phyloP scores from a whole-genome alignment of 2,113 vertebrate genomes.

The Pleuronectes platessa region DNA sequence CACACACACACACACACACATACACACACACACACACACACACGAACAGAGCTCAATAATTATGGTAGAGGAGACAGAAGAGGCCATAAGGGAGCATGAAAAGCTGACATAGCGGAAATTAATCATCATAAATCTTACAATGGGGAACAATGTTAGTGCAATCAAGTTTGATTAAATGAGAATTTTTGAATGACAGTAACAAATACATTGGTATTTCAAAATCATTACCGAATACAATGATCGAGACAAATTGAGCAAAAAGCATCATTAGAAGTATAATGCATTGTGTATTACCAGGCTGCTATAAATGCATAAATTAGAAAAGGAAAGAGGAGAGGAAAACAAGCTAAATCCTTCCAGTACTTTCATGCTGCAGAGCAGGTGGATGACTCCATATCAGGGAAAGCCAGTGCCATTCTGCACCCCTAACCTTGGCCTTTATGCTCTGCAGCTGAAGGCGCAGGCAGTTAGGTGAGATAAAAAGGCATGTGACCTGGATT shows the following conservation, averaged over 20 bases:
- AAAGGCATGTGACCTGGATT: constrained; percentile 15
- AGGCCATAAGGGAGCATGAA: neutral
- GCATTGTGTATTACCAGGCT: neutral
- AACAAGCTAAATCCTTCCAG: neutral
- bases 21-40: neutral
- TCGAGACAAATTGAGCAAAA: constrained; percentile 32
- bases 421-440: constrained; percentile 28
- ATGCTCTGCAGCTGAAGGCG: constrained; percentile 23
- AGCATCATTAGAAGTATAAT: constrained; percentile 11
- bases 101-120: constrained; percentile 30
- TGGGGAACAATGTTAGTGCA: constrained; percentile 11
- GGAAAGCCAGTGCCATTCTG: constrained; percentile 11
- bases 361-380: neutral
- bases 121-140: constrained; percentile 39
- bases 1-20: neutral
- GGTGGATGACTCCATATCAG: constrained; percentile 25
- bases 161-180: constrained; percentile 48
- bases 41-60: constrained; percentile 5
- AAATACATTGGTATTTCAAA: constrained; percentile 35
- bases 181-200: constrained; percentile 27
- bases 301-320: constrained; percentile 2
- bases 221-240: constrained; percentile 41
- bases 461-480: constrained; percentile 19
- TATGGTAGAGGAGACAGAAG: constrained; percentile 16
- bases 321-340: neutral